Base-by-base conservation (phyloP, 2,797 vertebrate genomes). In the Coendou prehensilis region DNA sequence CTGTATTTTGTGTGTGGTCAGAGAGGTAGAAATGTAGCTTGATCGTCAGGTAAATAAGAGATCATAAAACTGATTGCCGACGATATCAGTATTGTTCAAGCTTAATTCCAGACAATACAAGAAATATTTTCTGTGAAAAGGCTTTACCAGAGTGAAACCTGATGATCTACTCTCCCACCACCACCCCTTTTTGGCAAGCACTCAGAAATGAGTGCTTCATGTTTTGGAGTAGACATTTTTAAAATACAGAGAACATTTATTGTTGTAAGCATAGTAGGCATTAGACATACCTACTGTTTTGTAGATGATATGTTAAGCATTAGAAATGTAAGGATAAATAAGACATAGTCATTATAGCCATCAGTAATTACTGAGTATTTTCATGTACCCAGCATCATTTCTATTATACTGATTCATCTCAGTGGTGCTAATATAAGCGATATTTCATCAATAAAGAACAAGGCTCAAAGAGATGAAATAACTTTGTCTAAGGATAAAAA, bases 41-140 rank as follows among this genome's bases (percentile, higher is more conserved):
- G 33, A 73, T 73, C 71, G 6, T 97, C 63, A 57, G 54, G 94
- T 96, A 94, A 52, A 83, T 30, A 67, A 75, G 73, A 96, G 79
- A 96, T 95, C 71, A 23, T 88, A 96, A 97, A 88, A 88, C 64
- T 20, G 52, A 94, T 92, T 90, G 73, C 78, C 37, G 81, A 83
- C 92, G 84, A 37, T 64, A 78, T 41, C 71, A 69, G 5, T 87
- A 67, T 76, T 93, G 56, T 95, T 88, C 26, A 45, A 52, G 30
- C 33, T 56, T 61, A 64, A 88, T 95, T 92, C 26, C 10, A 45
- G 63, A 33, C 75, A 79, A 82, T 84, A 84, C 79, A 96, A 93
- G 71, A 84, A 81, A 87, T 37, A 47, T 76, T 94, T 73, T 88
- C 18, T 71, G 54, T 91, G 67, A 93, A 90, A 94, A n/a, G 28